Evolutionary conservation across 2,113 vertebrate species (phyloP).

Genomic region (Peromyscus polionotus): DNA sequence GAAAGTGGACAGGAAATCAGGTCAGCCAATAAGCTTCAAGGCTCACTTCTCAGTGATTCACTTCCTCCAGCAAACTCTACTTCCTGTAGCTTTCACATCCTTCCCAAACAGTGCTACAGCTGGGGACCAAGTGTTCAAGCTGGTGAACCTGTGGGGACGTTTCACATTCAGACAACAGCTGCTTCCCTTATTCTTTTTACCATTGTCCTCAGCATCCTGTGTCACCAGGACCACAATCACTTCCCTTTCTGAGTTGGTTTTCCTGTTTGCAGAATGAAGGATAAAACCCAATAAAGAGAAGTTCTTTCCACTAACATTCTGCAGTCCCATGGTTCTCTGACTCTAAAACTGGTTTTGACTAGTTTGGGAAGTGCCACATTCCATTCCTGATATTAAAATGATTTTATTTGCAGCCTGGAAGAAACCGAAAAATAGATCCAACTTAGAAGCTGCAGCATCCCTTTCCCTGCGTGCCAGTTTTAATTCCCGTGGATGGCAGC

Average conservation of each 20-base stretch:
- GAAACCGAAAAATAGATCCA: conserved; percentile 65
- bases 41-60: background rate
- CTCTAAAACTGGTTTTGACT: conserved; percentile 55
- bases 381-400: conserved; percentile 59
- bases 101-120: background rate
- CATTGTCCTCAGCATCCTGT: too few species aligned
- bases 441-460: conserved; percentile 48
- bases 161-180: background rate
- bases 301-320: background rate
- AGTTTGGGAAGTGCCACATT: conserved; percentile 52
- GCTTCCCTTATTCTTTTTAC: background rate
- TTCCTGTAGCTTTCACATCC: background rate
- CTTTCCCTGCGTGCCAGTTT: conserved; percentile 52
- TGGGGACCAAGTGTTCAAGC: background rate
- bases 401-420: conserved; percentile 52
- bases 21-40: background rate
- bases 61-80: background rate
- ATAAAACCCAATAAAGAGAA: background rate
- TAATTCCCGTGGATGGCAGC: conserved; percentile 63
- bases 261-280: background rate
- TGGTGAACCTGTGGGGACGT: background rate
- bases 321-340: background rate
- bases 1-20: background rate
- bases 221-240: background rate
- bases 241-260: background rate